Evolutionary conservation across 2,888 invertebrate genomes (phyloP).

Genomic region (Pterostichus madidus): DNA sequence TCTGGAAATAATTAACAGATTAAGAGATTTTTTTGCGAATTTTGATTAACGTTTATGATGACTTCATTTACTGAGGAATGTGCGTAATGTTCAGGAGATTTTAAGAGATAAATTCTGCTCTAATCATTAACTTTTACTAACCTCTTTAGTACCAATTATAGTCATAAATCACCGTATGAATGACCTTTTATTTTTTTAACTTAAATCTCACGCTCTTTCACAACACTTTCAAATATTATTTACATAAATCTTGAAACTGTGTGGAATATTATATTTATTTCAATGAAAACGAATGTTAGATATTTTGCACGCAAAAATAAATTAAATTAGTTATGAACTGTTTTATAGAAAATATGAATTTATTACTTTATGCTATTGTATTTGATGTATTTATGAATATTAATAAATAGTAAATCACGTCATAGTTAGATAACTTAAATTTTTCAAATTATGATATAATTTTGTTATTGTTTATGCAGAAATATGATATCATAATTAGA

Average conservation of each 20-base stretch:
- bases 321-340: not conserved
- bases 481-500: slow-evolving; percentile 14
- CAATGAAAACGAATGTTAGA: not conserved
- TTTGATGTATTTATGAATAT: not conserved
- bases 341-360: slow-evolving; percentile 4
- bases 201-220: slow-evolving; percentile 49
- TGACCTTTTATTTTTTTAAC: slow-evolving; percentile 55
- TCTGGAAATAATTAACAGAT: slow-evolving; percentile 39
- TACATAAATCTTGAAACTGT: slow-evolving; percentile 46
- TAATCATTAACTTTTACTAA: slow-evolving; percentile 52
- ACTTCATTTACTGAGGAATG: not conserved
- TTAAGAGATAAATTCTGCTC: slow-evolving; percentile 27
- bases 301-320: not conserved
- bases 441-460: not conserved
- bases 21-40: slow-evolving; percentile 20
- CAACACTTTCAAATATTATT: slow-evolving; percentile 47
- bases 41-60: not conserved
- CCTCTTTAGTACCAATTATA: slow-evolving; percentile 52
- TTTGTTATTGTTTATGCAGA: not conserved
- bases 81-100: not conserved
- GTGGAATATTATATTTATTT: not conserved
- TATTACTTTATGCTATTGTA: not conserved
- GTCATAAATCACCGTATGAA: slow-evolving; percentile 53
- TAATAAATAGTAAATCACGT: not conserved
- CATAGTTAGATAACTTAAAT: slow-evolving; percentile 4